Evolutionary conservation across 1,140 invertebrate species (phyloP).

Genomic region (Tyrophagus putrescentiae): DNA sequence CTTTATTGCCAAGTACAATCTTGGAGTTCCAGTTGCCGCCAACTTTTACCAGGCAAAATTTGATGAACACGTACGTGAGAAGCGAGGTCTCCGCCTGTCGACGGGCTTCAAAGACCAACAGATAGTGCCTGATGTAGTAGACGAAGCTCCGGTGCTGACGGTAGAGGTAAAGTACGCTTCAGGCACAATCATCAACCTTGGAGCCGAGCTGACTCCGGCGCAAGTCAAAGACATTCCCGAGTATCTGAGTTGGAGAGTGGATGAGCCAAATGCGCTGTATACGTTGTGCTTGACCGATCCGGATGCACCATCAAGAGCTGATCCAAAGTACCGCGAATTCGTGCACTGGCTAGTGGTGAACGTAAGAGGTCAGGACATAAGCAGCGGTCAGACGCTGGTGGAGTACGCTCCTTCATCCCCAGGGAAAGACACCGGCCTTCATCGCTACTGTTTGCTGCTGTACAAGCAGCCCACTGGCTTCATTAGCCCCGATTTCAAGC

Average conservation of each 20-base stretch:
- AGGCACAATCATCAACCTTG: slow-evolving; percentile 32
- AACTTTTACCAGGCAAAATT: slow-evolving; percentile 38
- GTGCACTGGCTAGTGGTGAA: slow-evolving; percentile 84
- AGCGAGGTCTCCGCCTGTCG: background rate
- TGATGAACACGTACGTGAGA: slow-evolving; percentile 30
- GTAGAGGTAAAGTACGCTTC: slow-evolving; percentile 21
- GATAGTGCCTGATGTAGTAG: no score
- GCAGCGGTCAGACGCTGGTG: slow-evolving; percentile 52
- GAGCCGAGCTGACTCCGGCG: slow-evolving; percentile 48
- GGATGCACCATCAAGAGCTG: slow-evolving; percentile 64
- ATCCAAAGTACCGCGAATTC: slow-evolving; percentile 65
- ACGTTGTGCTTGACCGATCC: slow-evolving; percentile 75
- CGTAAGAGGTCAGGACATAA: slow-evolving; percentile 58
- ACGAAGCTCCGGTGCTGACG: background rate
- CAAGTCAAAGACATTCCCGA: slow-evolving; percentile 40
- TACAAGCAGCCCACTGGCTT: slow-evolving; percentile 59
- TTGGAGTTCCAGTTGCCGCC: slow-evolving; percentile 35
- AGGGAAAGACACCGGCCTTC: slow-evolving; percentile 51
- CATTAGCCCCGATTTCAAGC: slow-evolving; percentile 47
- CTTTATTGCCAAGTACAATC: slow-evolving; percentile 33
- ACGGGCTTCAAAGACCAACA: background rate
- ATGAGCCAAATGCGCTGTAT: slow-evolving; percentile 37
- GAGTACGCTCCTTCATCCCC: slow-evolving; percentile 72
- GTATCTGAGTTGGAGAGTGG: slow-evolving; percentile 31
- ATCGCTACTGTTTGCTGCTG: slow-evolving; percentile 74